Evolutionary conservation across 2,113 vertebrate genomes (phyloP).

Genomic region (Sinocyclocheilus anophthalmus): DNA sequence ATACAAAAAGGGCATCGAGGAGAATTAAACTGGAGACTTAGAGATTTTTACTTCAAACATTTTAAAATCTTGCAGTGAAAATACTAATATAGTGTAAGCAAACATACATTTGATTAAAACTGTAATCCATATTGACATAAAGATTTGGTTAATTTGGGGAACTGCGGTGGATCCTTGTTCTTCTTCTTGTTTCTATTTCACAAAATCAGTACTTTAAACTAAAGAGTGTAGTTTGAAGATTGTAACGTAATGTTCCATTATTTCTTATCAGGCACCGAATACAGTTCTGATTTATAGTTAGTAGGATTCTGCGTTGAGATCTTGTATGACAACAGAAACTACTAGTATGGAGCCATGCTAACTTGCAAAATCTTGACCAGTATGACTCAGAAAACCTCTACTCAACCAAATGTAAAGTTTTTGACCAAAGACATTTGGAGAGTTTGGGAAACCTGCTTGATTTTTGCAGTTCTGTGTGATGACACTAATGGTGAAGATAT

Average conservation of each 20-base stretch:
- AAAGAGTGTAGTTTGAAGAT: background rate
- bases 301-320: too few relatives aligned
- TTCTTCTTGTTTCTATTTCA: background rate
- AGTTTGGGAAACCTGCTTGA: background rate
- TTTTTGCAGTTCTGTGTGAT: background rate
- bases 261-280: too few relatives aligned
- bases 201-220: background rate
- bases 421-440: background rate
- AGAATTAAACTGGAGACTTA: conserved; percentile 1
- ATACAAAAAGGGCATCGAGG: background rate
- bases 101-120: background rate
- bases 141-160: background rate
- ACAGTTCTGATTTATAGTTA: too few relatives aligned
- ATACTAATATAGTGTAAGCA: background rate
- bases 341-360: background rate
- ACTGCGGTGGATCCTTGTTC: background rate
- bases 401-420: background rate
- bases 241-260: background rate
- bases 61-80: background rate
- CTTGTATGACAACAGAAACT: too few relatives aligned
- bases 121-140: background rate
- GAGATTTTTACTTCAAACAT: background rate
- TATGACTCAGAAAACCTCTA: background rate
- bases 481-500: background rate
- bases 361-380: background rate